Base-by-base conservation (phyloP, 1,140 invertebrate genomes). In the Drosophila ambigua region DNA sequence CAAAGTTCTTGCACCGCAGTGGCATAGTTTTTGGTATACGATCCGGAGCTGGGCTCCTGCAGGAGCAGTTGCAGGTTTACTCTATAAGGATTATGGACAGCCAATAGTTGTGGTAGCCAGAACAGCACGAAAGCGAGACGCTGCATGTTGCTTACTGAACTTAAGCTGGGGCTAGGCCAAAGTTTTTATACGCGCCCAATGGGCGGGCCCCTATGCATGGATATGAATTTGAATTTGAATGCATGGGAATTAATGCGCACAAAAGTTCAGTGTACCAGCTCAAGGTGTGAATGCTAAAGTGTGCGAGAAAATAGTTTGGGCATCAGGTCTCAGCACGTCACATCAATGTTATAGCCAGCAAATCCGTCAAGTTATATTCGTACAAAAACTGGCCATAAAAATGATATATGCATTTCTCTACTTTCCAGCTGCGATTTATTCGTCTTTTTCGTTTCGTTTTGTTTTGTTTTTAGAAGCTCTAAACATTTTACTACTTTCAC, bases 1-100 rank as follows among this genome's bases (percentile, higher is more conserved):
- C 90, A 91, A 45, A 77, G 58, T 44, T 91, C 89, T 28, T 90
- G 23, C 0, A 91, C 88, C 7, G 62, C 49, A 16, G 68, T 68
- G 7, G 57, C 62, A 31, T 88, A 64, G 2, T 60, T 52, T 64
- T 83, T 88, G 4, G 58, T 66, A 43, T 79, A 87, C 0, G 46
- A 11, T 9, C 84, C 79, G 2, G 79, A 66, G 3, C 62, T 59
- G 2, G 83, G 83, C 11, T 88, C 83, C 39, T 73, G 61, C 26
- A 62, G 28, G 4, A 88, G 43, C 4, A 69, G 50, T 13, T 77
- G 62, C 24, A 73, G 41, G 39, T 48, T 68, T 2, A 16, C 31
- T 24, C 52, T 57, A 53, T 88, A 88, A 0, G 83, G 79, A 83
- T 85, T 83, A 13, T 31, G 53, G 0, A 5, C 16, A 3, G 41